These are phyloP conservation scores for Oppia nitens DNA, from an alignment of 1,140 invertebrate genomes.

Conservation along the genomic window DNA sequence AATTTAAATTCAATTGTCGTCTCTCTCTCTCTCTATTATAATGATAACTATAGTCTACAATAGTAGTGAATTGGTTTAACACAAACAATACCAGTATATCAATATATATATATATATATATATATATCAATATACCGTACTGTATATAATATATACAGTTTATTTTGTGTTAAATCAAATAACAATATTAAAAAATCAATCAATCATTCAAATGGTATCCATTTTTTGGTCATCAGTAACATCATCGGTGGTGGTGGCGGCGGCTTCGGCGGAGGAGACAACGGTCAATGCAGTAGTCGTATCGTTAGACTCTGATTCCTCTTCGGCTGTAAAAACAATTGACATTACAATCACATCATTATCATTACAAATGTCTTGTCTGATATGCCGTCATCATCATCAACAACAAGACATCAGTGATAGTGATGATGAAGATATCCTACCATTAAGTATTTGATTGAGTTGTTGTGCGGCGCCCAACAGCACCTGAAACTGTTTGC, in stretches of 20 bases:
- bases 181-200: too few species aligned
- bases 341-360: background rate
- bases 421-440: background rate
- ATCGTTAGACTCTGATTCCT: background rate
- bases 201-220: too few species aligned
- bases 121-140: too few species aligned
- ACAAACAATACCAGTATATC: too few species aligned
- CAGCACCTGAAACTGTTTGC: constrained; percentile 75
- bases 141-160: too few species aligned
- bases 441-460: background rate
- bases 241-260: background rate
- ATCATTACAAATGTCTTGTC: background rate
- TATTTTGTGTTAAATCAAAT: too few species aligned
- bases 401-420: too few species aligned
- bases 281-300: background rate
- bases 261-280: background rate
- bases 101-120: too few species aligned
- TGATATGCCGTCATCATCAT: constrained; percentile 5
- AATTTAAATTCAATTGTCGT: too few species aligned
- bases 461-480: constrained; percentile 31
- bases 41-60: too few species aligned
- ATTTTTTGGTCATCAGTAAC: background rate
- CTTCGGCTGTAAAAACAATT: background rate
- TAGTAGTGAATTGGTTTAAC: too few species aligned
- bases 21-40: too few species aligned